phyloP scores from a whole-genome alignment of 2,888 invertebrate genomes.

The Archips crataeganus region DNA sequence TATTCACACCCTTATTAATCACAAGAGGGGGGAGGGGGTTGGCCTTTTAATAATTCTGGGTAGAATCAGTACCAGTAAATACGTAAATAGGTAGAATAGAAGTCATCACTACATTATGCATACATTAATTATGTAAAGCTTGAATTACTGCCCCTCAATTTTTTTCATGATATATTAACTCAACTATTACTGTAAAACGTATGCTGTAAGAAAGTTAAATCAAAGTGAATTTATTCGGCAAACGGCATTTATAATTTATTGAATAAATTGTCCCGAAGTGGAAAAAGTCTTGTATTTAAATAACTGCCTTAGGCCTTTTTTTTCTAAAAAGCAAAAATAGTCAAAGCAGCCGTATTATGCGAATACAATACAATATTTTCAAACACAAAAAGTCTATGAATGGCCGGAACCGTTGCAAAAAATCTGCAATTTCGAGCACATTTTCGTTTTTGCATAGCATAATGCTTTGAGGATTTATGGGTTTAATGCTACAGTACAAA shows the following conservation, averaged over 20 bases:
- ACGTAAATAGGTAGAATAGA: neutral
- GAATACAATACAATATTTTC: neutral
- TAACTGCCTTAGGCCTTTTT: neutral
- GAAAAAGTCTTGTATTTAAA: constrained; percentile 5
- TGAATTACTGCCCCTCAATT: neutral
- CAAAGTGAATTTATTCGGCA: neutral
- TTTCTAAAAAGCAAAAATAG: neutral
- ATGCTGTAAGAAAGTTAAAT: neutral
- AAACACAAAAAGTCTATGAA: neutral
- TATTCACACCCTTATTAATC: too few species aligned
- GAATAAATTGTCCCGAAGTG: neutral
- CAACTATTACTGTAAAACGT: neutral
- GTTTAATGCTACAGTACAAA: constrained; percentile 3
- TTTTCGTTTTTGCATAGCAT: neutral
- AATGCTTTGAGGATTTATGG: constrained; percentile 2
- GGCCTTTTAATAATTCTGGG: too few species aligned
- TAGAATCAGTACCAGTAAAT: neutral
- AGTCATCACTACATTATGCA: neutral
- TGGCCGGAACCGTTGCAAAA: neutral
- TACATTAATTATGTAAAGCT: too few species aligned
- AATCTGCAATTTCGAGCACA: neutral
- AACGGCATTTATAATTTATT: constrained; percentile 14
- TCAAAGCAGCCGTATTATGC: neutral
- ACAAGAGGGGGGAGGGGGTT: too few species aligned
- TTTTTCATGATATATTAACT: neutral